Conservation (phyloP, 2,888 invertebrate species). For the Metellina segmentata region DNA sequence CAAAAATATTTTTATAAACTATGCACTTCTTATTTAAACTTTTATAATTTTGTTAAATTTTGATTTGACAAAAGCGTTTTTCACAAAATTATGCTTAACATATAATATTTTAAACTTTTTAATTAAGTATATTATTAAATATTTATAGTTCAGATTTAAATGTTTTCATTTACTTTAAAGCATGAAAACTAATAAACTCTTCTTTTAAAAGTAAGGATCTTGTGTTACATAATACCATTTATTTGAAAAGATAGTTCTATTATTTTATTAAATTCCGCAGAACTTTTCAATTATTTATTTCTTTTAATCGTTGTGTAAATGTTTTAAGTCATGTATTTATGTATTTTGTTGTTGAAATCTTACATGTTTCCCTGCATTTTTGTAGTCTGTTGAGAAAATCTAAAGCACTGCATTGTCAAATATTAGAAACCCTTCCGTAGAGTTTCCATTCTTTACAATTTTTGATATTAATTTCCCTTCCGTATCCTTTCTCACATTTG, state of each 20-base stretch:
- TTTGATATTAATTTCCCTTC: constrained; percentile 8
- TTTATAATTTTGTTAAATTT: neutral
- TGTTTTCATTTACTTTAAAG: no score
- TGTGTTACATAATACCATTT: neutral
- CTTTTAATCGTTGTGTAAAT: constrained; percentile 35
- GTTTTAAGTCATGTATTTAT: constrained; percentile 66
- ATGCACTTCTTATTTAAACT: constrained; percentile 28
- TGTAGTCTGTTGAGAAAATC: constrained; percentile 52
- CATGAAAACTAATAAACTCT: no score
- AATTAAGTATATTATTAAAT: no score
- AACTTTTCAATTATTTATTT: constrained; percentile 1
- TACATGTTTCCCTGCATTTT: constrained; percentile 67
- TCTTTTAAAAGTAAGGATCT: no score
- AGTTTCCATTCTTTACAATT: constrained; percentile 8
- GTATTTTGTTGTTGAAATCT: constrained; percentile 67
- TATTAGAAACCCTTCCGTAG: constrained; percentile 73
- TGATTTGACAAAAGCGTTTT: no score
- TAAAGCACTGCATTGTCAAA: constrained; percentile 75
- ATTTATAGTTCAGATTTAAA: no score
- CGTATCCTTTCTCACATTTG: neutral
- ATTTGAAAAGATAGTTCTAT: neutral
- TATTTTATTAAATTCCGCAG: neutral
- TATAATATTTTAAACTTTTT: no score
- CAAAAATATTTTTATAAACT: constrained; percentile 12
- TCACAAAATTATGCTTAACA: no score